These are phyloP conservation scores for Pseudoatta argentina DNA, from an alignment of 1,140 invertebrate genomes.

Conservation along the genomic window DNA sequence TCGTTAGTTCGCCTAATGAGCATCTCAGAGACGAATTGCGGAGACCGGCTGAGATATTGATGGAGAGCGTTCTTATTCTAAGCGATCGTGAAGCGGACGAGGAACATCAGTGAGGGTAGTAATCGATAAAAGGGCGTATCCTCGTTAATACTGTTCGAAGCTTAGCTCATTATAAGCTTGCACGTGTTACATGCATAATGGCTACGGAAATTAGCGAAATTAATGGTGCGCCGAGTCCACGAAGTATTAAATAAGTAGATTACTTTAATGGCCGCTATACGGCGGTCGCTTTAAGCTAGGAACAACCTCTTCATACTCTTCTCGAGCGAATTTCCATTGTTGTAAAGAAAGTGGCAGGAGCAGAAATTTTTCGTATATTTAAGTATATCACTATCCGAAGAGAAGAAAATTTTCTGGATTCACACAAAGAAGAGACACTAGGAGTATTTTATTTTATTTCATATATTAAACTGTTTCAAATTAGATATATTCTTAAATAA, in stretches of 20 bases:
- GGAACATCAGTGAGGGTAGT: conserved; percentile 52
- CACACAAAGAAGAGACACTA: too few relatives aligned
- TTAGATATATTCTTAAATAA: neutral
- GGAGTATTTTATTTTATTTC: neutral
- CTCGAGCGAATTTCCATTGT: conserved; percentile 10
- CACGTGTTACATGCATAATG: conserved; percentile 62
- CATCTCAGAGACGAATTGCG: conserved; percentile 41
- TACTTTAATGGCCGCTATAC: conserved; percentile 53
- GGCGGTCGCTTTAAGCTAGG: conserved; percentile 33
- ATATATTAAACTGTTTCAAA: neutral
- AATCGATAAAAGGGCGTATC: conserved; percentile 63
- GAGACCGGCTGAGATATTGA: conserved; percentile 48
- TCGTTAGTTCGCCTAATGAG: conserved; percentile 46
- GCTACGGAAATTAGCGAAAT: conserved; percentile 58
- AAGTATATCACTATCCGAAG: neutral
- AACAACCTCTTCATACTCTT: conserved; percentile 32
- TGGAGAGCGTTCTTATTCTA: conserved; percentile 55
- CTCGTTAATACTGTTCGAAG: conserved; percentile 65
- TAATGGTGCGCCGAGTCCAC: conserved; percentile 58
- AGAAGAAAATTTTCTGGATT: neutral
- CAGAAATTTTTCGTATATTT: conserved; percentile 37
- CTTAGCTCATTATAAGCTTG: conserved; percentile 64
- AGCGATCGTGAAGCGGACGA: conserved; percentile 51
- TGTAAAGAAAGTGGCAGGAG: conserved; percentile 5
- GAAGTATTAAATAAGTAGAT: conserved; percentile 65